Conservation (phyloP, 2,113 vertebrate genomes). For the Gracilinanus agilis region DNA sequence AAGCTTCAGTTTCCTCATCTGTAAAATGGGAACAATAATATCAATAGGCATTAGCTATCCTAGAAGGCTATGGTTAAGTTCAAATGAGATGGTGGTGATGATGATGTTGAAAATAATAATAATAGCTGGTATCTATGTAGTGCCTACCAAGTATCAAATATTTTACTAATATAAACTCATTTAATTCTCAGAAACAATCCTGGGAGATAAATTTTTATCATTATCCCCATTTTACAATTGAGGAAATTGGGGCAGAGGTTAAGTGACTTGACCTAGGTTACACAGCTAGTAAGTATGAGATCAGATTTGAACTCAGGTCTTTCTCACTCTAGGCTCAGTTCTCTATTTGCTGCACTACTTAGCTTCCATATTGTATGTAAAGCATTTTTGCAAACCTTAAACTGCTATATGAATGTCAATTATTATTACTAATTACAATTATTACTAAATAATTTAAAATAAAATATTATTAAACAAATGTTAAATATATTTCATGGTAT, state of each 20-base stretch:
- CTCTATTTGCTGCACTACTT: neutral
- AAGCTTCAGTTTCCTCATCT: neutral
- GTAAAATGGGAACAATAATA: neutral
- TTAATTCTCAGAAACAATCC: neutral
- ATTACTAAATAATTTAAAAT: neutral
- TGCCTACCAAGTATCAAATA: neutral
- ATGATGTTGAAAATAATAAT: neutral
- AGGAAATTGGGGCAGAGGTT: neutral
- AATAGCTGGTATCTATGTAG: neutral
- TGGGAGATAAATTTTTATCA: neutral
- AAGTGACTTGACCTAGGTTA: neutral
- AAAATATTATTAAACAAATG: no score
- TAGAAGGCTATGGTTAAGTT: neutral
- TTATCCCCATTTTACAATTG: neutral
- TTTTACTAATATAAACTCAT: neutral
- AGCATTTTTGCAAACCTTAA: neutral
- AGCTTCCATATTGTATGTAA: neutral
- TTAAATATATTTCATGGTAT: no score
- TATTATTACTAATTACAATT: neutral
- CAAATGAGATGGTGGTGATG: neutral
- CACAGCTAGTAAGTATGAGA: neutral
- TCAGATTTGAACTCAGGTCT: neutral
- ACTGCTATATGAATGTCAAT: neutral
- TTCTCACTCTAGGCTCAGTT: neutral
- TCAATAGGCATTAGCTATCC: neutral